A percentile compares a stretch with the other conserved stretches of the same genome.
These are phyloP conservation scores for Cheiracanthium punctorium DNA, from an alignment of 2,888 invertebrate species.

Conservation along the genomic window DNA sequence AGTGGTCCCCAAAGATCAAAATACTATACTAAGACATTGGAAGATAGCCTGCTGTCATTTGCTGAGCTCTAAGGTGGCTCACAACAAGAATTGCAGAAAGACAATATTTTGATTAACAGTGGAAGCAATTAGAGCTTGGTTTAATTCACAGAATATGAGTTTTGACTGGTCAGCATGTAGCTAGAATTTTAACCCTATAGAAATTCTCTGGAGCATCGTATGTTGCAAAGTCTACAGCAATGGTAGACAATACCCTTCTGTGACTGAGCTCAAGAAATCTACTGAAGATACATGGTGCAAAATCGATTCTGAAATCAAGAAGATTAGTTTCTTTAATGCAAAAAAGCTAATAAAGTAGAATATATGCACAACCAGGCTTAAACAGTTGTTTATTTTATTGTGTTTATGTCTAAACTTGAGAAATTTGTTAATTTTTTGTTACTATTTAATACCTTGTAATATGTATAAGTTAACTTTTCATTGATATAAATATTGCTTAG, in stretches of 20 bases:
- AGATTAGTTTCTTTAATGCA: too few relatives aligned
- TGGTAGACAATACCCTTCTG: not conserved
- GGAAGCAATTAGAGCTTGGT: not conserved
- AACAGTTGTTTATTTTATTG: too few relatives aligned
- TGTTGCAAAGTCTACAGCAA: not conserved
- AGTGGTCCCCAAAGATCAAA: not conserved
- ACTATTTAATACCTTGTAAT: too few relatives aligned
- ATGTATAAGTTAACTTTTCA: too few relatives aligned
- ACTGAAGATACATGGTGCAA: too few relatives aligned
- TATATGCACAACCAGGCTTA: too few relatives aligned
- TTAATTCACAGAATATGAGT: constrained; percentile 8
- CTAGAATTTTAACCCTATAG: not conserved
- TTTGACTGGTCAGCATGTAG: not conserved
- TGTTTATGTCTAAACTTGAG: too few relatives aligned
- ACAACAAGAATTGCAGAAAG: not conserved
- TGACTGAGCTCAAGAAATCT: too few relatives aligned
- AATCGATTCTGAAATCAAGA: too few relatives aligned
- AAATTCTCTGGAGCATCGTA: not conserved
- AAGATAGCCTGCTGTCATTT: not conserved
- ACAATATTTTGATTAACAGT: not conserved
- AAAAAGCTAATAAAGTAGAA: too few relatives aligned
- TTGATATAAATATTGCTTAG: too few relatives aligned
- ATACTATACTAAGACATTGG: not conserved
- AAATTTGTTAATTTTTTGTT: too few relatives aligned
- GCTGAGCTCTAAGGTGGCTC: not conserved